Percentiles rank a stretch among this genome's conserved stretches.
phyloP scores from a whole-genome alignment of 2,797 vertebrate species.

The Micropoecilia bifurca region DNA sequence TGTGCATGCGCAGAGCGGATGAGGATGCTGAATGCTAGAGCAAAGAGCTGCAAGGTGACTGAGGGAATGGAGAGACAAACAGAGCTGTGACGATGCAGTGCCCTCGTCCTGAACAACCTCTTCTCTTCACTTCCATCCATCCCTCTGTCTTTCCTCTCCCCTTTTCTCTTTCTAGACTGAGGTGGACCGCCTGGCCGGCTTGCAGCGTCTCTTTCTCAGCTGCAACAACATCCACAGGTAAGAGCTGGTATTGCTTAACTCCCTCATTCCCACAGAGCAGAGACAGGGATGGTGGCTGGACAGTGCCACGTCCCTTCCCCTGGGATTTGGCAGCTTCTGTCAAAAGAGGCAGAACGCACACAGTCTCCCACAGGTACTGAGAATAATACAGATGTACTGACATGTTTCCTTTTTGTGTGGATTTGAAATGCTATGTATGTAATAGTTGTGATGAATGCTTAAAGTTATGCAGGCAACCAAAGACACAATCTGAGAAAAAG shows the following conservation, averaged over 20 bases:
- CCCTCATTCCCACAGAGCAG: constrained; percentile 62
- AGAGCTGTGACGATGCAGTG: constrained; percentile 70
- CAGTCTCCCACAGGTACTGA: constrained; percentile 23
- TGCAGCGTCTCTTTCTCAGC: constrained; percentile 97
- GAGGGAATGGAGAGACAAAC: constrained; percentile 75
- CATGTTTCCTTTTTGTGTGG: constrained; percentile 14
- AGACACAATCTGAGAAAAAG: constrained; percentile 17
- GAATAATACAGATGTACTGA: constrained; percentile 37
- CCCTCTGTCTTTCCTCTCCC: constrained; percentile 59
- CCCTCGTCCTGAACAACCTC: constrained; percentile 55
- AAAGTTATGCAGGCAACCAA: constrained; percentile 43
- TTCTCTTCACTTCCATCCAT: constrained; percentile 58
- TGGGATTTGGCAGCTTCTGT: constrained; percentile 41
- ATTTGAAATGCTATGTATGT: constrained; percentile 19
- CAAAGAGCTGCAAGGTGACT: constrained; percentile 86
- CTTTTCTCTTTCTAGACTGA: constrained; percentile 86
- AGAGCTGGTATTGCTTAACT: constrained; percentile 74
- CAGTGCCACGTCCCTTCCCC: constrained; percentile 46
- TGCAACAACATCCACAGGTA: constrained; percentile 98
- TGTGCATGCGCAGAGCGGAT: constrained; percentile 77
- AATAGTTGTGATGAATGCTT: constrained; percentile 23
- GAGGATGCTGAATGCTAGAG: constrained; percentile 79
- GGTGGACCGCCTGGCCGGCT: constrained; percentile 92
- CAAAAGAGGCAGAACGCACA: constrained; percentile 26
- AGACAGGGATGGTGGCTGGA: constrained; percentile 50